Base-by-base conservation (phyloP, 2,113 vertebrate genomes). In the Datnioides undecimradiatus region DNA sequence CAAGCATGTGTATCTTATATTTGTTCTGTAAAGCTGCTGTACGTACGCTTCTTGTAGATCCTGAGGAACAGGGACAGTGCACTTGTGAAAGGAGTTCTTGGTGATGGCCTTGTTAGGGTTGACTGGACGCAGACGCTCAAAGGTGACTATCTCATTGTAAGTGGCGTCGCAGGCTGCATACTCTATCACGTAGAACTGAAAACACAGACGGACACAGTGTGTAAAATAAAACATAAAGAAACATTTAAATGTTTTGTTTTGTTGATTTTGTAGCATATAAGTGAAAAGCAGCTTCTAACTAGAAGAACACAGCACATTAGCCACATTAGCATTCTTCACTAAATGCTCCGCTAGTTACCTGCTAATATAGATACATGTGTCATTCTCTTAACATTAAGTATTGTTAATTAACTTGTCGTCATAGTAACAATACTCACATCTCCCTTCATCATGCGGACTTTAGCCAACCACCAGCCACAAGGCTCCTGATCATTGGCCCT, bases 381-480 rank as follows among this genome's bases (percentile, higher is more conserved):
- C 2, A 57, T 10, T 13, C 0, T 14, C 2, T 43, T 43, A 14
- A 3, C 5, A 6, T 46, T 38, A 4, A 25, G 4, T 38, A 19
- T 16, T n/a, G 3, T 40, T 12, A 2, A 38, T 10, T 63, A 40
- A 36, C 8, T 10, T 25, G 4, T 55, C 9, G 19, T 48, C 14
- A 51, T 14, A 55, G 2, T 17, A 64, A 10, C 25, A 25, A 57
- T 46, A 96, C 97, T 96, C 71, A 98, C 97, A 58, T 96, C 96
- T 89, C 97, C 96, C 78, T 97, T 97, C 95, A 96, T 96, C 97
- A 98, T 97, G 71, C 96, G 94, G 46, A 97, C 96, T 87, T 96
- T 95, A 40, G 96, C 97, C 73, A 97, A 87, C 97, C 97, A 98
- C 97, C 97, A 98, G 66, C 97, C 97, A 62, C 95, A 96, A 0